A percentile compares a stretch with the other conserved stretches of the same genome.
Conservation (phyloP, 1,140 invertebrate genomes). For the Saccostrea glomerata region DNA sequence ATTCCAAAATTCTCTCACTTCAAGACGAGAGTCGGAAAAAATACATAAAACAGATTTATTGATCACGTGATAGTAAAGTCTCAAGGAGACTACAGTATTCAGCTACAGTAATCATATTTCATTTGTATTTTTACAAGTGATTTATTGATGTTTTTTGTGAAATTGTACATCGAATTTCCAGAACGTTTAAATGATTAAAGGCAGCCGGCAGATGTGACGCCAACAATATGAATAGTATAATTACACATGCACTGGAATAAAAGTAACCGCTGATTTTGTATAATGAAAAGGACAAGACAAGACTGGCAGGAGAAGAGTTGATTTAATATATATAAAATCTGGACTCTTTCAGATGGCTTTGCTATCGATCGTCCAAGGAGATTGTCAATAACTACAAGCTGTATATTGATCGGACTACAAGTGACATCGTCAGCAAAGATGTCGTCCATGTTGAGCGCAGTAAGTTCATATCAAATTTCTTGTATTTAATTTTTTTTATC, state of each 20-base stretch:
- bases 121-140: background rate
- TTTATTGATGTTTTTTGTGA: background rate
- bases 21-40: background rate
- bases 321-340: background rate
- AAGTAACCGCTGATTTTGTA: background rate
- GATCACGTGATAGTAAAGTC: background rate
- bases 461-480: background rate
- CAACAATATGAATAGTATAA: background rate
- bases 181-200: background rate
- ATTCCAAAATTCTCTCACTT: background rate
- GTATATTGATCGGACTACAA: background rate
- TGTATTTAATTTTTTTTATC: background rate
- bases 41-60: background rate
- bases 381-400: constrained; percentile 19
- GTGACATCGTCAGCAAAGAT: constrained; percentile 5
- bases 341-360: constrained; percentile 33
- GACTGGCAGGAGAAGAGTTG: background rate
- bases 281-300: background rate
- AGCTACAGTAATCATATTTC: background rate
- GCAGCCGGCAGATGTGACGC: background rate
- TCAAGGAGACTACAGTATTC: background rate
- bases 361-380: constrained; percentile 8
- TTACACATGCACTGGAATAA: background rate
- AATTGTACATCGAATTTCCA: background rate
- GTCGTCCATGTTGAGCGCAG: background rate